A percentile compares a stretch with the other conserved stretches of the same genome.
These are phyloP conservation scores for Nephila pilipes DNA, from an alignment of 1,140 invertebrate genomes.

Conservation along the genomic window DNA sequence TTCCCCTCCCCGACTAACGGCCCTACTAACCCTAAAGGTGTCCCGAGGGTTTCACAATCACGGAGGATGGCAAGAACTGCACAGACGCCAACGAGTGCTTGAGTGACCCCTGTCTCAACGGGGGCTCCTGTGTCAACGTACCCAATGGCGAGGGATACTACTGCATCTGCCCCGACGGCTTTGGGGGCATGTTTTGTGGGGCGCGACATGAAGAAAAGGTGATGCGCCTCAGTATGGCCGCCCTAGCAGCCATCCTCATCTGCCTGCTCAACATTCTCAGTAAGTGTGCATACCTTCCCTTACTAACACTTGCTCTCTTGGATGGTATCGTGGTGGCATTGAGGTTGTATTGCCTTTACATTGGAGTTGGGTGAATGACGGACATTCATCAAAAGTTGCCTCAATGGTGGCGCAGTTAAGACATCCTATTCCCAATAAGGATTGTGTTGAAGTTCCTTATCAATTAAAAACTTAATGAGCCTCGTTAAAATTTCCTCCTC, in stretches of 20 bases:
- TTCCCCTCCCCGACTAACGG: not conserved
- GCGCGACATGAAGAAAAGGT: conserved; percentile 95
- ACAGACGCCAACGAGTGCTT: conserved; percentile 96
- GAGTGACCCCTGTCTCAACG: conserved; percentile 94
- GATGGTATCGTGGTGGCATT: too few species aligned
- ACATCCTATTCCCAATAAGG: too few species aligned
- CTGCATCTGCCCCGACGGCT: conserved; percentile 90
- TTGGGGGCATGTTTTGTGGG: conserved; percentile 96
- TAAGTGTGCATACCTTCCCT: conserved; percentile 83
- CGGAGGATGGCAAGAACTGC: conserved; percentile 93
- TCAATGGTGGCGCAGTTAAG: too few species aligned
- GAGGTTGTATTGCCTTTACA: too few species aligned
- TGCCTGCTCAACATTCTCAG: conserved; percentile 96
- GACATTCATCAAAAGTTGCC: too few species aligned
- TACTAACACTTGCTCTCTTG: not conserved
- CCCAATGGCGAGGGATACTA: conserved; percentile 82
- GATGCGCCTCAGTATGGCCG: conserved; percentile 95
- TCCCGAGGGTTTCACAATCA: conserved; percentile 93
- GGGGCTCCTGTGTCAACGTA: conserved; percentile 83
- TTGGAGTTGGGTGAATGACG: too few species aligned
- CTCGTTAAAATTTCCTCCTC: too few species aligned
- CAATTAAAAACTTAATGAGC: too few species aligned
- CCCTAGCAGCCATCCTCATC: conserved; percentile 94
- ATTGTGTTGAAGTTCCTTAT: too few species aligned
- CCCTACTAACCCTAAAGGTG: conserved; percentile 84